A percentile compares a stretch with the other conserved stretches of the same genome.
phyloP scores from a whole-genome alignment of 2,888 invertebrate genomes.

The Harmothoe impar region DNA sequence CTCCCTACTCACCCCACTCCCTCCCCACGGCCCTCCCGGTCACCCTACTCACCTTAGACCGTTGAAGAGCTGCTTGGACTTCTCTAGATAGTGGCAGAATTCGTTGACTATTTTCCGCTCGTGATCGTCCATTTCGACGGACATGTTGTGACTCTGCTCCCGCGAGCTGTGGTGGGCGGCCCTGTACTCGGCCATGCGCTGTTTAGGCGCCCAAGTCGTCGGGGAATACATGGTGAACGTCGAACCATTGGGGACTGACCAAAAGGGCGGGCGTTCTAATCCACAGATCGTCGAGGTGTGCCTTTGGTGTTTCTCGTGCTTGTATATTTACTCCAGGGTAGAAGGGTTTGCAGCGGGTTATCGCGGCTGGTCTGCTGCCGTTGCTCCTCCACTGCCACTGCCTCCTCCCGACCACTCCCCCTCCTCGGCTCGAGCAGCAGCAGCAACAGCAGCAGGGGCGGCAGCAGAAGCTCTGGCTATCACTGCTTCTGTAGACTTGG shows the following conservation, averaged over 20 bases:
- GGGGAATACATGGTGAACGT: constrained; percentile 71
- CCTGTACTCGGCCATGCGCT: constrained; percentile 68
- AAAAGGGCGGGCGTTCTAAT: constrained; percentile 9
- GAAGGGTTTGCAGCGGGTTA: too few relatives aligned
- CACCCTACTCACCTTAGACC: constrained; percentile 90
- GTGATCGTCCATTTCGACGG: constrained; percentile 79
- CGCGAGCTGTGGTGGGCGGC: constrained; percentile 64
- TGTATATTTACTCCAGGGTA: background rate
- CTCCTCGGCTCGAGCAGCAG: background rate
- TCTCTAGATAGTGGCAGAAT: constrained; percentile 97
- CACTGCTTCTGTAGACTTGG: background rate
- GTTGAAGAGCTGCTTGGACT: constrained; percentile 98
- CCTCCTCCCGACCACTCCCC: too few relatives aligned
- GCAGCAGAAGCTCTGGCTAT: background rate
- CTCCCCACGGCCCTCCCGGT: background rate
- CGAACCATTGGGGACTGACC: constrained; percentile 29
- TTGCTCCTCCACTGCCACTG: too few relatives aligned
- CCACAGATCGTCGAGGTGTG: background rate
- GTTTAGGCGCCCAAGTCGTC: constrained; percentile 73
- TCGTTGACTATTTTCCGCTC: constrained; percentile 90
- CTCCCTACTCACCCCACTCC: background rate
- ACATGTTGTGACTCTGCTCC: constrained; percentile 65
- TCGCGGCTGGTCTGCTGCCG: background rate
- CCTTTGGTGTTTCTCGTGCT: background rate
- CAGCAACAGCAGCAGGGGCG: background rate